Conservation (phyloP, 2,888 invertebrate genomes). For the Catocala nupta region DNA sequence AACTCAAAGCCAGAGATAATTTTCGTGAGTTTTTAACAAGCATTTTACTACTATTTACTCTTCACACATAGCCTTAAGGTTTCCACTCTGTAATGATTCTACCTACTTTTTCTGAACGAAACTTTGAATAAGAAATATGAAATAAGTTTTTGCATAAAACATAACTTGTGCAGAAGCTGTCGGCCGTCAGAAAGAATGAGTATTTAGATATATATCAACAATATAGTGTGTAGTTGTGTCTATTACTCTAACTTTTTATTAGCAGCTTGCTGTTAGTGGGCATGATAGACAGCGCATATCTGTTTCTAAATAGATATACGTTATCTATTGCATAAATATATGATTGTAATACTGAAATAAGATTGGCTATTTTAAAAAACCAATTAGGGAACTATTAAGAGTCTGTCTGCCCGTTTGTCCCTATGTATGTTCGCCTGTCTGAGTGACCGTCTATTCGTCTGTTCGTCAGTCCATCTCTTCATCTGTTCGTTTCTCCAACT, state of each 20-base stretch:
- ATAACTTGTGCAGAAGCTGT: constrained; percentile 73
- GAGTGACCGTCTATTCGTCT: too few relatives aligned
- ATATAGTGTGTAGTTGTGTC: constrained; percentile 17
- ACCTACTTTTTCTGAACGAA: constrained; percentile 53
- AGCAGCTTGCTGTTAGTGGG: too few relatives aligned
- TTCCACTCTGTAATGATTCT: constrained; percentile 37
- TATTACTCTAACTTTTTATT: background rate
- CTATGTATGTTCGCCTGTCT: too few relatives aligned
- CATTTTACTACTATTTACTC: constrained; percentile 37
- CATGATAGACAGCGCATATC: too few relatives aligned
- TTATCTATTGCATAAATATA: too few relatives aligned
- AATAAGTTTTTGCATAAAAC: constrained; percentile 80
- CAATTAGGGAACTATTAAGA: too few relatives aligned
- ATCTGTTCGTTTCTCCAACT: too few relatives aligned
- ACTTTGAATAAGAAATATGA: constrained; percentile 80
- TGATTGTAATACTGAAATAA: too few relatives aligned
- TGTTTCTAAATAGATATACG: too few relatives aligned
- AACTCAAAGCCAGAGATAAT: background rate
- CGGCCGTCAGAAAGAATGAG: constrained; percentile 63
- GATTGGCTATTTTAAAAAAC: too few relatives aligned
- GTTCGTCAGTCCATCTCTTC: too few relatives aligned
- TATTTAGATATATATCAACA: constrained; percentile 42
- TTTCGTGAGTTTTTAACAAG: constrained; percentile 34
- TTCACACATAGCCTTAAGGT: constrained; percentile 22
- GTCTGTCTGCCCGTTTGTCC: too few relatives aligned